Evolutionary conservation across 2,113 vertebrate genomes (phyloP), one percentile per base, ranked within the genome.

Genomic region (Ceratotherium simum): DNA sequence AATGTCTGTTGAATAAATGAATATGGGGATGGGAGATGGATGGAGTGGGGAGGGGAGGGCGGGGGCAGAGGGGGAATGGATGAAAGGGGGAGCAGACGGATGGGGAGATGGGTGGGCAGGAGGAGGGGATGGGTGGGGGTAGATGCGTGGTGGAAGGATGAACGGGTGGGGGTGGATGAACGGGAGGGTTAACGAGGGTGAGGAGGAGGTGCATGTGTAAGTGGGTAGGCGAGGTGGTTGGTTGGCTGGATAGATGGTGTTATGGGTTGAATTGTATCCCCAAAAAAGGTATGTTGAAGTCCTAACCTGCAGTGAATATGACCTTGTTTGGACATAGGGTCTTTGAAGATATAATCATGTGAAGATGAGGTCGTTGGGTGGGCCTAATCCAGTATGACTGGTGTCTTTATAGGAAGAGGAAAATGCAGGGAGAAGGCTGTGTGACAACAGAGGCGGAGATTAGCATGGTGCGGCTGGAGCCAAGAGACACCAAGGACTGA

Each of bases 381-480:
- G 18, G 46, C n/a, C 56, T 17, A 2, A 21, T 1, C 2, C 46
- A 4, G 14, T 3, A 11, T 2, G 16, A 21, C 2, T 4, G n/a
- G 21, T 2, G 14, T 67, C 95, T 46, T 82, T 20, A 17, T 0
- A 2, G 23, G 31, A 29, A 64, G 84, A 39, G 3, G 75, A 56
- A 29, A 12, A 33, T 0, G 2, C 17, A 33, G 4, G 36, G 70
- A 17, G 65, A 7, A 20, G 1, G 31, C 29, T 4, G 1, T 2
- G n/a, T 56, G 46, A 7, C 48, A 4, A 0, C 25, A 16, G 69
- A 58, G 18, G 31, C 69, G 3, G 46, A 51, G n/a, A 17, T 0
- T 0, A 3, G 21, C 5, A 17, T 2, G 17, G 9, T 0, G 1
- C 0, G 5, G 21, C 5, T 25, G 17, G 1, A 14, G 11, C 48